phyloP scores from a whole-genome alignment of 2,888 invertebrate genomes.

The Ormyrus pomaceus region DNA sequence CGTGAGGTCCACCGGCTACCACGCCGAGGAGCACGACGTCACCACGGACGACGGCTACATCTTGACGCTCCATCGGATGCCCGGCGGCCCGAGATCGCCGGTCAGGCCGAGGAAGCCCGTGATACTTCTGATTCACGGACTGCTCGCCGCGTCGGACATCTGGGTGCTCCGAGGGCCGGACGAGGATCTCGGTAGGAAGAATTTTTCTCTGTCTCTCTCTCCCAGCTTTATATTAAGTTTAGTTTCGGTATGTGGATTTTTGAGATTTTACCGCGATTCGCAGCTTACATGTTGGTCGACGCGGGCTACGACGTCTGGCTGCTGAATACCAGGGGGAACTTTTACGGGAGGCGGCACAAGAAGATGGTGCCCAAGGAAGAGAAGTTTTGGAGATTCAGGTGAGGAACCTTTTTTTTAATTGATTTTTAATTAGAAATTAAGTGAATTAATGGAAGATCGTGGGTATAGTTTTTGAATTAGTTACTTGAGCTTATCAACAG shows the following conservation, averaged over 20 bases:
- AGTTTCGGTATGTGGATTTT: too few species aligned
- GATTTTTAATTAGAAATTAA: too few species aligned
- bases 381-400: slow-evolving; percentile 65
- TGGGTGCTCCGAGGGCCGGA: slow-evolving; percentile 63
- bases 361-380: slow-evolving; percentile 56
- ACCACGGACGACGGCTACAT: slow-evolving; percentile 64
- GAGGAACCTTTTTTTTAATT: neutral
- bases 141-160: slow-evolving; percentile 62
- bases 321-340: slow-evolving; percentile 63
- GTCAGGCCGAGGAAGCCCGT: slow-evolving; percentile 59
- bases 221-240: too few species aligned
- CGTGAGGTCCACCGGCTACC: slow-evolving; percentile 60
- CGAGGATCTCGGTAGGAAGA: slow-evolving; percentile 61
- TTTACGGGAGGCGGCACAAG: slow-evolving; percentile 61
- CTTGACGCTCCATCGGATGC: slow-evolving; percentile 63
- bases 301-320: slow-evolving; percentile 65
- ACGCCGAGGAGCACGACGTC: slow-evolving; percentile 62
- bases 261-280: slow-evolving; percentile 10
- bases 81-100: slow-evolving; percentile 60
- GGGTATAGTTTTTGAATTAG: too few species aligned
- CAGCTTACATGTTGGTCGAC: slow-evolving; percentile 62
- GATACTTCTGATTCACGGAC: slow-evolving; percentile 62
- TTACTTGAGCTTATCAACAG: too few species aligned
- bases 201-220: neutral
- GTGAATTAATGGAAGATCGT: neutral